phyloP scores from a whole-genome alignment of 2,888 invertebrate species.

The Spodoptera littoralis region DNA sequence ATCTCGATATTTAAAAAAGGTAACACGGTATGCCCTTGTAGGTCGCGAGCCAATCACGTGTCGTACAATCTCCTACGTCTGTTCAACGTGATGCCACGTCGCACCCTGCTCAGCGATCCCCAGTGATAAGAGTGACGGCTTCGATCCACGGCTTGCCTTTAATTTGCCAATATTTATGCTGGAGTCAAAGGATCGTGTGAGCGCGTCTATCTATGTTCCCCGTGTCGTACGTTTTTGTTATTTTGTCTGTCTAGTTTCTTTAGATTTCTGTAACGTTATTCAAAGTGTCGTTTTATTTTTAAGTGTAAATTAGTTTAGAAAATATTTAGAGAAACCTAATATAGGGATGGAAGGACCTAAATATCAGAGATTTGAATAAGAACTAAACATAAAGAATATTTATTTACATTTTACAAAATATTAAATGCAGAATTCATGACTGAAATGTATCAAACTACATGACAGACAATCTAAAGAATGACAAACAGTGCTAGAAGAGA shows the following conservation, averaged over 20 bases:
- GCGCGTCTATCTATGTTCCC: background rate
- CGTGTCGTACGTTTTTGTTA: background rate
- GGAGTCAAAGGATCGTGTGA: background rate
- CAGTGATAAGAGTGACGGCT: conserved; percentile 31
- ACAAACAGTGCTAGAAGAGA: conserved; percentile 8
- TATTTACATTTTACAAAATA: no score
- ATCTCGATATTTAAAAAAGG: conserved; percentile 9
- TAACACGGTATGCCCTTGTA: background rate
- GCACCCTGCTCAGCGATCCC: conserved; percentile 46
- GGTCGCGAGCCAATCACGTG: conserved; percentile 27
- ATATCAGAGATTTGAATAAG: no score
- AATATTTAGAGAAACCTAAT: no score
- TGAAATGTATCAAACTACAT: conserved; percentile 5
- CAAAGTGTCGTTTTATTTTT: no score
- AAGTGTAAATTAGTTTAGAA: no score
- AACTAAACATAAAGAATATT: no score
- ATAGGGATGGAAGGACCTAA: no score
- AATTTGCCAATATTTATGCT: conserved; percentile 53
- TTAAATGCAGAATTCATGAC: background rate
- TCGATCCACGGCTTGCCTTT: conserved; percentile 35
- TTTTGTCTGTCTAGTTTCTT: background rate
- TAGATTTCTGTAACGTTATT: background rate
- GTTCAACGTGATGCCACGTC: conserved; percentile 36
- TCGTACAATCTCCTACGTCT: conserved; percentile 41
- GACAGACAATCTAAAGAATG: conserved; percentile 14